Evolutionary conservation across 2,888 invertebrate species (phyloP), one percentile per base, ranked within the genome.

Genomic region (Schizotus pectinicornis): DNA sequence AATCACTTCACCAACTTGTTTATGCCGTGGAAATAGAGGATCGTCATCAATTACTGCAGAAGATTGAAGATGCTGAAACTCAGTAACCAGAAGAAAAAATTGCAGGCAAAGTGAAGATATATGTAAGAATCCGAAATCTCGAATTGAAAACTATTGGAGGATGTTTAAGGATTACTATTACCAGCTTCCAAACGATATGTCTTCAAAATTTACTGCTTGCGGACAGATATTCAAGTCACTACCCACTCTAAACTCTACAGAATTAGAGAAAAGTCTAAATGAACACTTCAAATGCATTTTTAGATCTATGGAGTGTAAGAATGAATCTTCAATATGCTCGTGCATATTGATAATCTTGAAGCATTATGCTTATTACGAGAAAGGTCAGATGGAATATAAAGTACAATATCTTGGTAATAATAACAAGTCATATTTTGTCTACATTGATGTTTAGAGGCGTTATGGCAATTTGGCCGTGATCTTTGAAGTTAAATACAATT

Each of bases 281-380:
- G 45, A 45, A 45, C 32, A 45, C 45, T 45, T 45, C 6, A 45
- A 45, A 12, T 45, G 45, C 34, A 45, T 45, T 45, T 45, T 45
- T 45, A 11, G 34, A 45, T 45, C 8, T 45, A 9, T 45, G 12
- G 33, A 45, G 45, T 45, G 33, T 45, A 32, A 7, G 13, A 45
- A 32, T 13, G 45, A 45, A 45, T 32, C 45, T 45, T 6, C 45
- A 45, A 45, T 45, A 45, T 45, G 45, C 45, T 9, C 33, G 33
- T 34, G 34, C 45, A 32, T 45, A 45, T 45, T 9, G 7, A 34
- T 34, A 45, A 45, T 45, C 45, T 32, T 45, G 13, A 45, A 9
- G 45, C 33, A 12, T 45, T 45, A 45, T 45, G 45, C 45, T 45
- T 9, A 13, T 12, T 45, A 45, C 13, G 33, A 32, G 45, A 45